Conservation (phyloP, 2,797 vertebrate species). For the Melanitta fusca region DNA sequence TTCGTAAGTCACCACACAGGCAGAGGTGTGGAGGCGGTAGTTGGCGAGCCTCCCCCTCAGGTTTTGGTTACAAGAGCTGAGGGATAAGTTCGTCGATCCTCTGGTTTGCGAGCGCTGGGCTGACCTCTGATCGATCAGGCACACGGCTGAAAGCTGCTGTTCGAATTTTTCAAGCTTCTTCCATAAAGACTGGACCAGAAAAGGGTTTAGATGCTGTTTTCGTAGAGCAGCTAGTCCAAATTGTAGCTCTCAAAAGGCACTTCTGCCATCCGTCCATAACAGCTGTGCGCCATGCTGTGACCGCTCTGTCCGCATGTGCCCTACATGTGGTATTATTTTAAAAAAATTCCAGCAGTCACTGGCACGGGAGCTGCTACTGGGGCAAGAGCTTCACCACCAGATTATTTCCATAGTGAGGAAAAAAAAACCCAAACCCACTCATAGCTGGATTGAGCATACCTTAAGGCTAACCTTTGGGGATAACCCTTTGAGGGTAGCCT, state of each 20-base stretch:
- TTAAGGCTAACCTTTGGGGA: no score
- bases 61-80: not conserved
- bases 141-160: not conserved
- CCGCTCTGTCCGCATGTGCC: not conserved
- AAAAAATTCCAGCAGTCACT: not conserved
- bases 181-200: not conserved
- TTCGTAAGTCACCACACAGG: not conserved
- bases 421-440: not conserved
- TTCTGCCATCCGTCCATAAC: not conserved
- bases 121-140: not conserved
- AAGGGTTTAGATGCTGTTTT: not conserved
- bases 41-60: fast-evolving
- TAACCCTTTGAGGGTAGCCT: not conserved
- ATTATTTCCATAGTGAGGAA: not conserved
- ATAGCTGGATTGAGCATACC: not conserved
- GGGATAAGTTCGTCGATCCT: not conserved
- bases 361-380: not conserved
- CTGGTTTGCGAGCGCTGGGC: not conserved
- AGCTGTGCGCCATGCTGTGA: fast-evolving
- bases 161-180: not conserved
- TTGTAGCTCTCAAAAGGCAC: not conserved
- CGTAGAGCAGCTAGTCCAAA: not conserved
- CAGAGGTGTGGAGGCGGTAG: not conserved
- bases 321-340: not conserved
- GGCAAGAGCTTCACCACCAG: not conserved